Base-by-base conservation (phyloP, 2,888 invertebrate species). In the Chrysolina americana region DNA sequence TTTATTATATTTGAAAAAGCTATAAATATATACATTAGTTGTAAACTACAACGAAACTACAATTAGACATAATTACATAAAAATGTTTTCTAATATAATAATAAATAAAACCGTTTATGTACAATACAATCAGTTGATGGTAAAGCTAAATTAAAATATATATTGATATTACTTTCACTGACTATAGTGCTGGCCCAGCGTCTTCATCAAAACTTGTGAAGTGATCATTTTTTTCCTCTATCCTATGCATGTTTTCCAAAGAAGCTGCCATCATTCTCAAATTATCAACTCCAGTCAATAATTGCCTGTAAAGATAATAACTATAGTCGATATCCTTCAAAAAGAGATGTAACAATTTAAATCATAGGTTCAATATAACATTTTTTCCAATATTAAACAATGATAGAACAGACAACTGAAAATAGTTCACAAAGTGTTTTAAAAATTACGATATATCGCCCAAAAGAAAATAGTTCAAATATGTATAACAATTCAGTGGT, bases 201-300 rank as follows among this genome's bases (percentile, higher is more conserved):
- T 88, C 89, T 76, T 90, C 90, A 76, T 90, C 90, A 69, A 87
- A 88, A 80, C 90, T 89, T 66, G 88, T 86, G 82, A 89, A 87
- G 80, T 87, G 87, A 76, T 90, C 89, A 83, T 87, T 87, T 82
- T 88, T 88, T 81, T 88, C 87, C 80, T 90, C 89, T 85, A 89
- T 89, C 80, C 89, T 88, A 83, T 91, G 89, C 84, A 90, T 87
- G 81, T 90, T 91, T 82, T 93, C 93, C 80, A 93, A 87, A 48
- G 91, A 89, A 50, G 92, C 90, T 21, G 93, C 93, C 86, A 93
- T 90, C 82, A 91, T 89, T 81, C 92, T 89, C 74, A 93, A 87
- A 86, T 93, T 93, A 81, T 92, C 92, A 68, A 93, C 93, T 63
- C 93, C 93, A 75, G 89, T 89, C 82, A 93, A 88, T 77, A 93